Evolutionary conservation across 2,113 vertebrate genomes (phyloP), one percentile per base, ranked within the genome.

Genomic region (Myotis davidii): DNA sequence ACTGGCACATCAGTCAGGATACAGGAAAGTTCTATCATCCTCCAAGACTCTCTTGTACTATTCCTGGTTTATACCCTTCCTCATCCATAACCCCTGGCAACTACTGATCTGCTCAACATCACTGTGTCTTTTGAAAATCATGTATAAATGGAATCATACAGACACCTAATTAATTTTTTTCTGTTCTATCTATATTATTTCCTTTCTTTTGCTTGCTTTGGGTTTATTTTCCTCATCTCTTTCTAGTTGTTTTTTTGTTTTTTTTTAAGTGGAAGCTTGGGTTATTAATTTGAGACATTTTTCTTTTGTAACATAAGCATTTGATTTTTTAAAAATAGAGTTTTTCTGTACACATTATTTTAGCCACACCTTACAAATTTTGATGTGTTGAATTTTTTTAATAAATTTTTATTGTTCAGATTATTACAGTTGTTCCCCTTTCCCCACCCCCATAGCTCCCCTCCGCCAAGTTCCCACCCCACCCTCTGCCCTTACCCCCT

Each of bases 221-320:
- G 5, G 5, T 39, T 65, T 67, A 92, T 61, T 86, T 92, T 69
- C 42, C 10, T 39, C 25, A 54, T 83, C 10, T 34, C 48, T 83
- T 67, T 69, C 42, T 67, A 29, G 11, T 65, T 70, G 48, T 10
- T 45, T 45, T 10, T 45, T 37, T 91, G n/a, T n/a, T n/a, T n/a
- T n/a, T n/a, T n/a, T n/a, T 83, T 6, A 48, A 45, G 29, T 61
- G 20, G 17, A 93, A 74, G 37, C 32, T 64, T 89, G 56, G 9
- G 0, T 85, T 59, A 88, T 93, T 85, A 42, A 72, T 93, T 85
- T 67, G 12, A 90, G 32, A 34, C 10, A 34, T 69, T 89, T 54
- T 92, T 64, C 18, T 72, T 76, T 81, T 91, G 6, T 73, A 39
- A n/a, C 7, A 21, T 3, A 69, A 67, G 4, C 6, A 82, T 65